Conservation (phyloP, 2,113 vertebrate genomes). For the Heptranchias perlo region DNA sequence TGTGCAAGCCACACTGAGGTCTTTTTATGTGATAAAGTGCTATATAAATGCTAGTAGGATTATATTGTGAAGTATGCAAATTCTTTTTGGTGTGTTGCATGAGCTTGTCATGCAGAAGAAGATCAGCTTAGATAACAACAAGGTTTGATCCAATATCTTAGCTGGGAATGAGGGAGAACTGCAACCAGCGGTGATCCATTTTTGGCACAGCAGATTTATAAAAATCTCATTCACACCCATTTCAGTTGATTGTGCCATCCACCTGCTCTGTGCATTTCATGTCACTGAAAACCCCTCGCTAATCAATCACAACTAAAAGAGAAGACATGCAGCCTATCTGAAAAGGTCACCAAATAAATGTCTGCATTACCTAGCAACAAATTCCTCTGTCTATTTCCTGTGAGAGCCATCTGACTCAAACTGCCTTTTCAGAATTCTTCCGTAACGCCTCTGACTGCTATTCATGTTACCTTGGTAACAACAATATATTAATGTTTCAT, state of each 20-base stretch:
- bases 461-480: background rate
- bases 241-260: constrained; percentile 9
- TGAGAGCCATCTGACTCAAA: background rate
- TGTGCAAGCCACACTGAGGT: background rate
- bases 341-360: constrained; percentile 23
- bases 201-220: background rate
- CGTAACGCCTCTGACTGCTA: background rate
- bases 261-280: background rate
- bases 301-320: background rate
- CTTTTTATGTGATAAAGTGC: background rate
- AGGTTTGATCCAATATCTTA: background rate
- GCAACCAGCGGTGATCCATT: background rate
- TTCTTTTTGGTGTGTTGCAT: background rate
- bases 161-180: background rate
- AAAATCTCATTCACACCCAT: background rate
- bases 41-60: background rate
- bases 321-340: background rate
- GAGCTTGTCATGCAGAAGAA: background rate
- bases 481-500: background rate
- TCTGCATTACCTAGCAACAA: background rate
- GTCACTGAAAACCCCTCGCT: background rate
- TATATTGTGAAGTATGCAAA: background rate
- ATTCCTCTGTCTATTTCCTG: background rate
- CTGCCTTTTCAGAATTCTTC: constrained; percentile 15
- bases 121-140: background rate